These are phyloP conservation scores for Labia minor DNA, from an alignment of 2,888 invertebrate genomes.

Conservation along the genomic window DNA sequence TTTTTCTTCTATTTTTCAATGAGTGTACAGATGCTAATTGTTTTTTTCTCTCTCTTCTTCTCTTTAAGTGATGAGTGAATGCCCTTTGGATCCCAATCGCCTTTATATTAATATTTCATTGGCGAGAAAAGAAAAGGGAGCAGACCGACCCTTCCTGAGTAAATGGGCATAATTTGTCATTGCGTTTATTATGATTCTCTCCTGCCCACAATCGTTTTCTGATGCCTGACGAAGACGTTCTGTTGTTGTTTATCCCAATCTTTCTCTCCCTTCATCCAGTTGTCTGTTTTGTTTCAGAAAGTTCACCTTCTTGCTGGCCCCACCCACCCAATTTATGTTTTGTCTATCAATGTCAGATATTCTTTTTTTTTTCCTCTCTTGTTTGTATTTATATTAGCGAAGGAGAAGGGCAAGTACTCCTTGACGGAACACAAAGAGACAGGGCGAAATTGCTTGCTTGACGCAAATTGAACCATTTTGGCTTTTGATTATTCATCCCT, in stretches of 20 bases:
- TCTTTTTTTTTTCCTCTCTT: background rate
- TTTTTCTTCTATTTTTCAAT: background rate
- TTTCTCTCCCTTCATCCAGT: background rate
- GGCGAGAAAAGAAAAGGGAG: slow-evolving; percentile 14
- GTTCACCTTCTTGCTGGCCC: background rate
- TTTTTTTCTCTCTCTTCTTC: background rate
- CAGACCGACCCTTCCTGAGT: slow-evolving; percentile 23
- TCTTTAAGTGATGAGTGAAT: too few species aligned
- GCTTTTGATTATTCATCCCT: background rate
- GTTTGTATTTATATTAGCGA: slow-evolving; percentile 1
- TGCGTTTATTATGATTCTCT: slow-evolving; percentile 23
- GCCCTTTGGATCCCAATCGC: background rate
- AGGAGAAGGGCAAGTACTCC: background rate
- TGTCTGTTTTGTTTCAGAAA: slow-evolving; percentile 9
- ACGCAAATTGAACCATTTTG: slow-evolving; percentile 8
- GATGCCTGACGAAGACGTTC: background rate
- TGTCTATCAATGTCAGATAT: slow-evolving; percentile 22
- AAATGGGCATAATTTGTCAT: slow-evolving; percentile 28
- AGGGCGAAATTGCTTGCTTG: slow-evolving; percentile 13
- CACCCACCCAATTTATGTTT: slow-evolving; percentile 22
- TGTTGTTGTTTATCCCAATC: background rate
- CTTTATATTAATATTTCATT: slow-evolving; percentile 22
- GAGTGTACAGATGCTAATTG: background rate
- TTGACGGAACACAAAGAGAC: slow-evolving; percentile 1
- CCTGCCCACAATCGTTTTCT: slow-evolving; percentile 4